Conservation (phyloP, 35 echinoderm and acorn worm genomes). For the Ophioderma brevispina region DNA sequence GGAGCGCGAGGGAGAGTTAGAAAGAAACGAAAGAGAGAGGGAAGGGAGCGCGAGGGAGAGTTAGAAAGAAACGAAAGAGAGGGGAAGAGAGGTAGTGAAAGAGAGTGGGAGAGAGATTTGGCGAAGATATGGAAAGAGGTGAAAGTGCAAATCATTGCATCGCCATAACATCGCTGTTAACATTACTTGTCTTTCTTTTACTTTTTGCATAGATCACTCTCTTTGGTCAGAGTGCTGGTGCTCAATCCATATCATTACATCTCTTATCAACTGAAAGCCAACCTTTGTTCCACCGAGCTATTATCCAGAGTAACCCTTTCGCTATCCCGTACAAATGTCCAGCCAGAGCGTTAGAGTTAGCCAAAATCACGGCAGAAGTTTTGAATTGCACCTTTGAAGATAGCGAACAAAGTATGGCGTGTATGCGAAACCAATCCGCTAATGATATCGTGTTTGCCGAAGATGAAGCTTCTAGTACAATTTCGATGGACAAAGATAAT, state of each 20-base stretch:
- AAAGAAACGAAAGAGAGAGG: no score
- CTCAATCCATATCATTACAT: conserved; percentile 53
- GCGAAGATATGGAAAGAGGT: no score
- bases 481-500: not conserved
- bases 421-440: not conserved
- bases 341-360: not conserved
- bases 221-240: conserved; percentile 70
- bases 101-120: no score
- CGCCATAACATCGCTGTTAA: no score
- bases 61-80: no score
- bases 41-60: no score
- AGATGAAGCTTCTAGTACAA: not conserved
- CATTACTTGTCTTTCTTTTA: not conserved
- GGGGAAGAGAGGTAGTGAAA: no score
- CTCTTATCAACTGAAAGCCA: not conserved
- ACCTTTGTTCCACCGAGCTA: conserved; percentile 44
- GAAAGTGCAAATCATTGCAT: no score
- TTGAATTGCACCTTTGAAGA: not conserved
- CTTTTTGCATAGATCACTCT: conserved; percentile 55
- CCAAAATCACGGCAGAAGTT: not conserved
- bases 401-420: no score
- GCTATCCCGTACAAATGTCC: conserved; percentile 25
- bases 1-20: no score
- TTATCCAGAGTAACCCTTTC: conserved; percentile 60
- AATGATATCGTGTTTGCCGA: not conserved